Evolutionary conservation across 2,797 vertebrate species (phyloP).

Genomic region (Pipistrellus kuhlii): DNA sequence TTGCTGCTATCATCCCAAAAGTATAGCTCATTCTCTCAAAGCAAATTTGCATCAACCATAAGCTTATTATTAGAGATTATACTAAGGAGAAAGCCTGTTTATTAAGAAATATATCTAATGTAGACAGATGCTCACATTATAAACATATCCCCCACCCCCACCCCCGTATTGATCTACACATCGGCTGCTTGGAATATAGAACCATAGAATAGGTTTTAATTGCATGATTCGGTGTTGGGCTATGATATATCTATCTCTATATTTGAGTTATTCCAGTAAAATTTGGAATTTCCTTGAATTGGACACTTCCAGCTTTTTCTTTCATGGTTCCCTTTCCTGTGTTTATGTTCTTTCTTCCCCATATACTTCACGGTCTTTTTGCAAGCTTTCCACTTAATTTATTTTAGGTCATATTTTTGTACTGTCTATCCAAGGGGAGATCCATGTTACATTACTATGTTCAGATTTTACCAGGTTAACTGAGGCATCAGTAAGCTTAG

Average conservation of each 20-base stretch:
- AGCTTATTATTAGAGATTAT: not conserved
- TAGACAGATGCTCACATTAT: not conserved
- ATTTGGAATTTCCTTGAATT: not conserved
- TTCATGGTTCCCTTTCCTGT: slow-evolving; percentile 24
- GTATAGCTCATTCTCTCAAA: slow-evolving; percentile 35
- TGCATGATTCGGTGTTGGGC: not conserved
- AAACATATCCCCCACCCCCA: not conserved
- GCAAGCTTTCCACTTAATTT: not conserved
- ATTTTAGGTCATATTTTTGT: not conserved
- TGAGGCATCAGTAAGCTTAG: not conserved
- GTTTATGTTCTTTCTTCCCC: not conserved
- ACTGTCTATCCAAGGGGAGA: not conserved
- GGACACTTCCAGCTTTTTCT: not conserved
- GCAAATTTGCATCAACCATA: not conserved
- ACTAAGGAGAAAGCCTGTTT: slow-evolving; percentile 4
- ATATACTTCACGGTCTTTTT: not conserved
- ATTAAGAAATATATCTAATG: not conserved
- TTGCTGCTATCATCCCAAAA: not conserved
- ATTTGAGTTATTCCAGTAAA: slow-evolving; percentile 42
- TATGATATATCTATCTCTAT: not conserved
- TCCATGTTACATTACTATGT: not conserved
- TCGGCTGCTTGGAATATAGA: not conserved
- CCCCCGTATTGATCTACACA: not conserved
- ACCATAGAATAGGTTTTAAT: slow-evolving; percentile 11
- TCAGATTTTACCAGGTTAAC: not conserved